These are phyloP conservation scores for Phrynosoma platyrhinos DNA, from an alignment of 2,113 vertebrate genomes.

Conservation along the genomic window DNA sequence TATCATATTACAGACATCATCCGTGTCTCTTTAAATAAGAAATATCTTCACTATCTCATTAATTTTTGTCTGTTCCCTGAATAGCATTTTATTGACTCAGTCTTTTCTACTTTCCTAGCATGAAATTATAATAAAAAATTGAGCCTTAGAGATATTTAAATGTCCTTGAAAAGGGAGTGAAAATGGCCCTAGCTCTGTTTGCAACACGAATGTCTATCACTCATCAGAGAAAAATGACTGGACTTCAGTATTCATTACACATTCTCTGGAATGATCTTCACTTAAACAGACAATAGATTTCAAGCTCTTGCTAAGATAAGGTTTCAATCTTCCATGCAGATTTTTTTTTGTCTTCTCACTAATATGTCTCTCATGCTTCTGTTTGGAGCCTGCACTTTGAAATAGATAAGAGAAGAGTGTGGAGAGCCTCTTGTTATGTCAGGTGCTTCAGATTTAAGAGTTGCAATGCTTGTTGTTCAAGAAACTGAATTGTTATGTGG, in stretches of 20 bases:
- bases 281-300: constrained; percentile 63
- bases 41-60: constrained; percentile 55
- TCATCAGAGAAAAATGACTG: constrained; percentile 66
- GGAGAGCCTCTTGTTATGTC: neutral
- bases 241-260: constrained; percentile 64
- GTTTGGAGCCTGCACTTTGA: constrained; percentile 43
- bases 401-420: constrained; percentile 27
- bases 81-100: constrained; percentile 68
- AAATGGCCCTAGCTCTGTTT: constrained; percentile 52
- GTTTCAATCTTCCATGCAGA: constrained; percentile 56
- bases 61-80: constrained; percentile 61
- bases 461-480: constrained; percentile 9
- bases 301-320: constrained; percentile 51
- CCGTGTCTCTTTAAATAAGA: constrained; percentile 60
- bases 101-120: constrained; percentile 62
- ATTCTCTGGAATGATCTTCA: constrained; percentile 70
- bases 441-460: neutral
- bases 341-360: constrained; percentile 26
- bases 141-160: constrained; percentile 62
- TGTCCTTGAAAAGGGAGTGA: constrained; percentile 69
- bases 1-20: constrained; percentile 23
- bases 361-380: constrained; percentile 47
- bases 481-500: neutral
- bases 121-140: constrained; percentile 70
- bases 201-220: constrained; percentile 58